phyloP scores from a whole-genome alignment of 2,888 invertebrate species.

The Phorcus lineatus region DNA sequence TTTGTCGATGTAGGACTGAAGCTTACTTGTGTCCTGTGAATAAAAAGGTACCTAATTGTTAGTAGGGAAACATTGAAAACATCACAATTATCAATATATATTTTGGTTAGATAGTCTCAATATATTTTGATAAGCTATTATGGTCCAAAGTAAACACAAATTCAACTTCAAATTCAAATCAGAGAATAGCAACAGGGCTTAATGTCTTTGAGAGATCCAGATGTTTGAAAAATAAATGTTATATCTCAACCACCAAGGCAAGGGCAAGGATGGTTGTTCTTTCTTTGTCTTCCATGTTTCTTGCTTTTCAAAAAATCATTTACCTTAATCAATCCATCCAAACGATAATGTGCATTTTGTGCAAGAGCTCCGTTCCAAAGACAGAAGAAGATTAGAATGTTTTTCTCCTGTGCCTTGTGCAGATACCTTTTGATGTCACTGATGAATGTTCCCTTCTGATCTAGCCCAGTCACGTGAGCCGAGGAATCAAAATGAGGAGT shows the following conservation, averaged over 20 bases:
- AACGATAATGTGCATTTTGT: conserved; percentile 29
- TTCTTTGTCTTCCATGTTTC: too few species aligned
- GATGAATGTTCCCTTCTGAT: conserved; percentile 54
- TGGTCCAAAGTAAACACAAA: too few species aligned
- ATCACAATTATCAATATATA: too few species aligned
- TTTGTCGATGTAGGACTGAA: conserved; percentile 62
- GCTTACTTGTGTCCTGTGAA: conserved; percentile 53
- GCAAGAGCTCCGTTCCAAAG: conserved; percentile 66
- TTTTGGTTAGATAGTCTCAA: too few species aligned
- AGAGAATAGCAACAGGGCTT: too few species aligned
- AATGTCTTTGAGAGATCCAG: too few species aligned
- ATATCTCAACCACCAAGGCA: too few species aligned
- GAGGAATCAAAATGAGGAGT: conserved; percentile 56
- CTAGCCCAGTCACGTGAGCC: conserved; percentile 58
- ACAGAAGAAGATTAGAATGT: conserved; percentile 60
- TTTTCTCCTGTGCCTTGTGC: conserved; percentile 45
- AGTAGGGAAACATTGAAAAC: too few species aligned
- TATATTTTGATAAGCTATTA: too few species aligned
- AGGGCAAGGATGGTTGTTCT: too few species aligned
- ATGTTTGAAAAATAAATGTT: too few species aligned
- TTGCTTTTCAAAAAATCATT: neutral
- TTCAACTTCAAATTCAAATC: too few species aligned
- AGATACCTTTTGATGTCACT: conserved; percentile 56
- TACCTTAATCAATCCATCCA: conserved; percentile 32
- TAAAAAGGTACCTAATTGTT: neutral